These are phyloP conservation scores for Conus ventricosus DNA, from an alignment of 1,140 invertebrate species.

Conservation along the genomic window DNA sequence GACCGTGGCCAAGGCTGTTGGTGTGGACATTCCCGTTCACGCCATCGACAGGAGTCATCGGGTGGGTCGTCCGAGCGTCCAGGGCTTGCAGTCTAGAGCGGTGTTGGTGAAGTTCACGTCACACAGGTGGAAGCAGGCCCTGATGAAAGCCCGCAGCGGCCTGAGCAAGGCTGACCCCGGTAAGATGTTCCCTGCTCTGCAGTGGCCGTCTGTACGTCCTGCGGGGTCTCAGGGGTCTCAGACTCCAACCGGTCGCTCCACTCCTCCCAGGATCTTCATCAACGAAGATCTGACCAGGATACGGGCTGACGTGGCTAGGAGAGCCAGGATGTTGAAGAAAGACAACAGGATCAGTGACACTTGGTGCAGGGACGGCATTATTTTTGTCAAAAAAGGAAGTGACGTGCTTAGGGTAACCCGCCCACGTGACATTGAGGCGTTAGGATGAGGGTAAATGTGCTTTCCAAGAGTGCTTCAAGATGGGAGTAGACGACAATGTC, in stretches of 20 bases:
- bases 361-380: slow-evolving; percentile 7
- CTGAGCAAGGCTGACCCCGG: background rate
- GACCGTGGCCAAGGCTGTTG: background rate
- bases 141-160: background rate
- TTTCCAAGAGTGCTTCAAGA: background rate
- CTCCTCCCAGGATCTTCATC: slow-evolving; percentile 10
- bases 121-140: background rate
- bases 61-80: background rate
- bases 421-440: background rate
- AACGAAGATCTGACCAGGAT: slow-evolving; percentile 23
- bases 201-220: background rate
- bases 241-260: background rate
- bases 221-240: background rate
- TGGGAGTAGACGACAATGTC: background rate
- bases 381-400: slow-evolving; percentile 7
- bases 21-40: background rate
- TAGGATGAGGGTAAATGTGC: background rate
- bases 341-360: background rate
- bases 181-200: background rate
- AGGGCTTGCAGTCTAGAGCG: background rate
- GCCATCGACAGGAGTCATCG: background rate
- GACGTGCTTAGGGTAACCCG: background rate
- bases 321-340: slow-evolving; percentile 1
- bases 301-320: background rate
- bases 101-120: slow-evolving; percentile 12